phyloP scores from a whole-genome alignment of 2,888 invertebrate genomes.

The Caenorhabditis doughertyi region DNA sequence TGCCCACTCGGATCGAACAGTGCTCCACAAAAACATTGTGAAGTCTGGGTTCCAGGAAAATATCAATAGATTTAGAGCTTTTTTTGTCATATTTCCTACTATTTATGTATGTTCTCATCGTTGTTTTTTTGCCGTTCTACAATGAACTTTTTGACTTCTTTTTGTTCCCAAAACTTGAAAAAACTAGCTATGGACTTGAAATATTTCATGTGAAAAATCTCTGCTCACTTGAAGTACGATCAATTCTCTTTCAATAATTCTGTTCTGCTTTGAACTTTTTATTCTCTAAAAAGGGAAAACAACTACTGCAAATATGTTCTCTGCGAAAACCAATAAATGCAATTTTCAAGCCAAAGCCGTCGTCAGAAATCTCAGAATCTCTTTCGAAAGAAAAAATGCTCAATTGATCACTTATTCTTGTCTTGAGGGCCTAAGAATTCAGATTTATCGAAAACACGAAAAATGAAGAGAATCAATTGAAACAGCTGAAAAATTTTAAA shows the following conservation, averaged over 20 bases:
- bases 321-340: slow-evolving; percentile 1
- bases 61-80: slow-evolving; percentile 57
- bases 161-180: not conserved
- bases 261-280: not conserved
- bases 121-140: not conserved
- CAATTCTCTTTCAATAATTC: too few species aligned
- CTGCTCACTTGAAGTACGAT: too few species aligned
- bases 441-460: not conserved
- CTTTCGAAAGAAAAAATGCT: slow-evolving; percentile 25
- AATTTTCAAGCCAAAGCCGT: not conserved
- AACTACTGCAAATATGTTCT: not conserved
- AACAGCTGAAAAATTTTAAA: slow-evolving; percentile 9
- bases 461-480: not conserved
- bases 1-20: slow-evolving; percentile 75
- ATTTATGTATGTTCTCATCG: slow-evolving; percentile 4
- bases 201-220: too few species aligned
- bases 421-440: not conserved
- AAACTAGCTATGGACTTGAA: not conserved
- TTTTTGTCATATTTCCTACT: slow-evolving; percentile 6
- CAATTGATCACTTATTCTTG: slow-evolving; percentile 22
- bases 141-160: slow-evolving; percentile 1
- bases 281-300: not conserved
- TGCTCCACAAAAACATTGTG: slow-evolving; percentile 76
- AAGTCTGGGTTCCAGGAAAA: slow-evolving; percentile 76
- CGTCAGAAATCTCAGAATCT: slow-evolving; percentile 8